A percentile compares a stretch with the other conserved stretches of the same genome.
Conservation (phyloP, 2,797 vertebrate genomes). For the Pseudomugil gertrudae region DNA sequence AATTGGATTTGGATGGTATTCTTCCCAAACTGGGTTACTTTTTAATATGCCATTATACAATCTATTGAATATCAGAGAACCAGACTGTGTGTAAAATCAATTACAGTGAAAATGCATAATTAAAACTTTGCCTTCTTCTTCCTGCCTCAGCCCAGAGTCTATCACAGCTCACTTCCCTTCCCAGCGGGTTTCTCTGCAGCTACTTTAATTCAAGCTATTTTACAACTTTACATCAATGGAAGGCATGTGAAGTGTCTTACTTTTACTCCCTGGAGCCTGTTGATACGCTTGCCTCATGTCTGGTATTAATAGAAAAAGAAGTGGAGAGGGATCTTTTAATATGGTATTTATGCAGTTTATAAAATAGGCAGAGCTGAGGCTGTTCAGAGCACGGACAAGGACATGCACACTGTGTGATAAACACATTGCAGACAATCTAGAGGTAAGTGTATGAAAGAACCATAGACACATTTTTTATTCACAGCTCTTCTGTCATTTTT, state of each 20-base stretch:
- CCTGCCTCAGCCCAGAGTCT: constrained; percentile 14
- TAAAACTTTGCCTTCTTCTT: constrained; percentile 6
- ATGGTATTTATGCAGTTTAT: constrained; percentile 27
- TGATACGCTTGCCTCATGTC: constrained; percentile 31
- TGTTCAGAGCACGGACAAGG: constrained; percentile 10
- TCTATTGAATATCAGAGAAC: constrained; percentile 10
- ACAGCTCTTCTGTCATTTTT: constrained; percentile 47
- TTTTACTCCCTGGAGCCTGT: constrained; percentile 28
- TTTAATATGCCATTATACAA: neutral
- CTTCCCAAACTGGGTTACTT: neutral
- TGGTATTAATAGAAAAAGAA: constrained; percentile 35
- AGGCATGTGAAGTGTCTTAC: constrained; percentile 24
- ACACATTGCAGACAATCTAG: constrained; percentile 13
- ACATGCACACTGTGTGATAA: constrained; percentile 24
- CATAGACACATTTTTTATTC: constrained; percentile 36
- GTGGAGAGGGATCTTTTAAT: constrained; percentile 25
- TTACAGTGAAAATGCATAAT: constrained; percentile 24
- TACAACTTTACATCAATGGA: constrained; percentile 33
- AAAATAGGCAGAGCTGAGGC: constrained; percentile 23
- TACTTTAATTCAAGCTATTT: constrained; percentile 22
- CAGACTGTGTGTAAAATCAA: constrained; percentile 11
- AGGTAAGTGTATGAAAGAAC: constrained; percentile 40
- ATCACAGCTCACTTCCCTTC: constrained; percentile 21
- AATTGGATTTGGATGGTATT: neutral
- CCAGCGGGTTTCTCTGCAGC: constrained; percentile 8